Percentiles rank a stretch among this genome's conserved stretches.
Evolutionary conservation across 2,113 vertebrate species (phyloP).

Genomic region (Calidris pugnax): DNA sequence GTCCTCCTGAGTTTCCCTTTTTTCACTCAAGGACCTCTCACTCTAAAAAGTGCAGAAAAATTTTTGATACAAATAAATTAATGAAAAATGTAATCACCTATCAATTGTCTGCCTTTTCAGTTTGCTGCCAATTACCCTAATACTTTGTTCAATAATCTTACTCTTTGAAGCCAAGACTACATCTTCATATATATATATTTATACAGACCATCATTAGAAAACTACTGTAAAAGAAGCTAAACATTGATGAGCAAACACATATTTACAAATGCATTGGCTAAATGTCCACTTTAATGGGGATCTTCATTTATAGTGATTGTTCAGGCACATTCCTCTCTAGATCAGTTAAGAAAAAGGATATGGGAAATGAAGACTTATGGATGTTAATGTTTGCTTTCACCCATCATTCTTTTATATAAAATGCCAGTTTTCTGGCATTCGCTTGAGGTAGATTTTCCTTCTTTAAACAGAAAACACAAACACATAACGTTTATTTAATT

Average conservation of each 20-base stretch:
- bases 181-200: not conserved
- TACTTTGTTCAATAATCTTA: not conserved
- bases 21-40: not conserved
- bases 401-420: not conserved
- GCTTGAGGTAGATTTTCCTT: not conserved
- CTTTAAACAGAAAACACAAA: not conserved
- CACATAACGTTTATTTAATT: not conserved
- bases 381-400: not conserved
- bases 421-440: not conserved
- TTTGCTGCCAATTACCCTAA: not conserved
- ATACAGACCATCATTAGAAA: rapidly evolving
- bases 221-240: not conserved
- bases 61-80: not conserved
- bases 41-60: not conserved
- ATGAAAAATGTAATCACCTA: rapidly evolving
- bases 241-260: not conserved
- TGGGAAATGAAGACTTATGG: not conserved
- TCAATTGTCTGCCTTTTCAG: not conserved
- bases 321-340: not conserved
- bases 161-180: not conserved
- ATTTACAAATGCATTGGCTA: not conserved
- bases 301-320: not conserved
- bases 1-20: not conserved
- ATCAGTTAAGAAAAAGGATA: not conserved
- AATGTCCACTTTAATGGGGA: not conserved